Base-by-base conservation (phyloP, 2,797 vertebrate species). In the Phataginus tetradactyla region DNA sequence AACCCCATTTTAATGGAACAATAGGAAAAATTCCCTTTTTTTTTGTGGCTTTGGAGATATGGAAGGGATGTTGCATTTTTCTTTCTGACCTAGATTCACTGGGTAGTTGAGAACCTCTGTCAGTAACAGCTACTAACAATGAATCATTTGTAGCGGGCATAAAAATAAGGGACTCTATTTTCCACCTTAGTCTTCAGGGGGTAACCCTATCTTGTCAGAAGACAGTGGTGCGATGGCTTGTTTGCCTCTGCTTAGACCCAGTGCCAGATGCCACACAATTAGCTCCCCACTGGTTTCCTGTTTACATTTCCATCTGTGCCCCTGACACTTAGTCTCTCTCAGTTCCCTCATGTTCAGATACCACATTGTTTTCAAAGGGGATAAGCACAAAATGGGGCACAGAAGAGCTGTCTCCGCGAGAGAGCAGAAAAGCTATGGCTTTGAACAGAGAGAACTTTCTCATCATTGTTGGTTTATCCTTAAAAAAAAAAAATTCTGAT, bases 251-350 rank as follows among this genome's bases (percentile, higher is more conserved):
- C 87, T 89, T 89, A 87, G 91, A 93, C 91, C 86, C 69, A 87
- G 51, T 86, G 84, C 92, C 95, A 96, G 95, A 81, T 94, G 86
- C 78, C 92, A 97, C 81, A 78, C 92, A 88, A 95, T 97, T 96
- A 93, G 91, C 89, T 96, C 84, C 97, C 92, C 86, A 89, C 96
- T 86, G 92, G 63, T 91, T 97, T 91, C 90, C 94, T 93, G 94
- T 93, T 97, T 94, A 84, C 61, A 63, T 88, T 96, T 94, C 97
- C 96, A 96, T 97, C 97, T 97, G 95, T 93, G 94, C 63, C 86
- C 94, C 63, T 64, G 64, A 92, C 90, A 95, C 79, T 81, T 89
- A 51, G 87, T 39, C 1, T 49, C 86, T 92, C 77, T 23, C 27
- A 72, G 51, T 90, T 94, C 86, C 68, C 61, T 87, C 94, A 77